Evolutionary conservation across 2,797 vertebrate species (phyloP).

Genomic region (Pampus argenteus): DNA sequence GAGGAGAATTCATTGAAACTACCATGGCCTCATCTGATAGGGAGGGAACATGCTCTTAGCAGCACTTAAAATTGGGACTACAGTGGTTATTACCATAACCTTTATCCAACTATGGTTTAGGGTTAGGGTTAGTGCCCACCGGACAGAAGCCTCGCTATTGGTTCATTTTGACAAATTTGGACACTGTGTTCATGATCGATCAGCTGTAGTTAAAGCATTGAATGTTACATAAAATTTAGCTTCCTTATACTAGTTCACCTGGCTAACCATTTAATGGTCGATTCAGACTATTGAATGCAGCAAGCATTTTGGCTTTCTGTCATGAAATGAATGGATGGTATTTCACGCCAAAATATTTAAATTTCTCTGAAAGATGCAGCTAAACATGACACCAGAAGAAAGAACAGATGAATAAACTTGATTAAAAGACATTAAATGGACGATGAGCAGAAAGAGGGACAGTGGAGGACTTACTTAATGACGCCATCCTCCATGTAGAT

Average conservation of each 20-base stretch:
- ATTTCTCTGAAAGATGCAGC: not conserved
- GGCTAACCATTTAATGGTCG: not conserved
- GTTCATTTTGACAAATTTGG: not conserved
- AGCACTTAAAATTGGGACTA: not conserved
- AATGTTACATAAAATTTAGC: not conserved
- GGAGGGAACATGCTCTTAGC: slow-evolving; percentile 11
- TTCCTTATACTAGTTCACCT: not conserved
- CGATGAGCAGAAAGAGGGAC: slow-evolving; percentile 27
- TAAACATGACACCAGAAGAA: not conserved
- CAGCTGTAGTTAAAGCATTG: slow-evolving; percentile 6
- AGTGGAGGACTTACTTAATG: slow-evolving; percentile 89
- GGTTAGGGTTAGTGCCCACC: not conserved
- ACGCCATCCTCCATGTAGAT: slow-evolving; percentile 98
- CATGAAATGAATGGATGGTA: no score
- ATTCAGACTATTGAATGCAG: no score
- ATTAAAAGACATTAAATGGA: slow-evolving; percentile 1
- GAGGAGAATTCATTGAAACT: slow-evolving; percentile 19
- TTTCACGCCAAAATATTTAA: no score
- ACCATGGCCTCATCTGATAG: not conserved
- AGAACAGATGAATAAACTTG: not conserved
- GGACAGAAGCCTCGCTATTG: not conserved
- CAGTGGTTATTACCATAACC: not conserved
- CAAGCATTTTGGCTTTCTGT: no score
- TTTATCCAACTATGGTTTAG: not conserved
- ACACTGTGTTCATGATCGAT: slow-evolving; percentile 5